Evolutionary conservation across 30 jellyfish, hydroid and myxozoan genomes (phyloP), one percentile per base, ranked within the genome.

Genomic region (Phacellophora camtschatica): DNA sequence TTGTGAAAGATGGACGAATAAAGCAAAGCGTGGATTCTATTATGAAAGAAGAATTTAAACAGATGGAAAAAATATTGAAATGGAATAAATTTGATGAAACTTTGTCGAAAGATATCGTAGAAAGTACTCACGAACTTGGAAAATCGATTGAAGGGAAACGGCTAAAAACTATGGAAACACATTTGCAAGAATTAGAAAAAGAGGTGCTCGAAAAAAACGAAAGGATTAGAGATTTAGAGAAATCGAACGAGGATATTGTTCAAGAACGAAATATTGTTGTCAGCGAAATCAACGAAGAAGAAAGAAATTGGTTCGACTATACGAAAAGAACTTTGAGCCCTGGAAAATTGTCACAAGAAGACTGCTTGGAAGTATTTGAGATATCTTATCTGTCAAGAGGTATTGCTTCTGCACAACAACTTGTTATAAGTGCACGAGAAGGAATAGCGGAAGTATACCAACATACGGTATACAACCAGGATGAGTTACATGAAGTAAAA

Each of bases 401-500:
- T 13, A 22, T 82, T 13, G 32, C 43, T 31, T 35, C 90, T 2
- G 90, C 90, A 2, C 45, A 63, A 29, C 54, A 61, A 20, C 55
- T 77, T 7, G 68, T 54, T n/a, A n/a, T 39, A 12, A 64, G 67
- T 77, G 80, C 78, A 13, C 54, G 51, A 54, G 88, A 81, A 29
- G 67, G 87, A 64, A 91, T 93, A 20, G 96, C 90, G 20, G 70
- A 75, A 18, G 80, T 95, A 18, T 82, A 87, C 72, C 76, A 61
- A 65, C 63, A 54, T 5, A 90, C 93, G 31, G 66, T 74, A 13
- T 70, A 68, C 5, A 83, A 73, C 11, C 85, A 87, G 29, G 95
- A 85, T 71, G 99, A 87, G 74, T 51, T 77, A 39, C 76, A 70
- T 37, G 99, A 93, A 20, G 70, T 82, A 16, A 74, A 79, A 39